A percentile compares a stretch with the other conserved stretches of the same genome.
phyloP scores from a whole-genome alignment of 2,888 invertebrate genomes.

The Caenorhabditis sulstoni region DNA sequence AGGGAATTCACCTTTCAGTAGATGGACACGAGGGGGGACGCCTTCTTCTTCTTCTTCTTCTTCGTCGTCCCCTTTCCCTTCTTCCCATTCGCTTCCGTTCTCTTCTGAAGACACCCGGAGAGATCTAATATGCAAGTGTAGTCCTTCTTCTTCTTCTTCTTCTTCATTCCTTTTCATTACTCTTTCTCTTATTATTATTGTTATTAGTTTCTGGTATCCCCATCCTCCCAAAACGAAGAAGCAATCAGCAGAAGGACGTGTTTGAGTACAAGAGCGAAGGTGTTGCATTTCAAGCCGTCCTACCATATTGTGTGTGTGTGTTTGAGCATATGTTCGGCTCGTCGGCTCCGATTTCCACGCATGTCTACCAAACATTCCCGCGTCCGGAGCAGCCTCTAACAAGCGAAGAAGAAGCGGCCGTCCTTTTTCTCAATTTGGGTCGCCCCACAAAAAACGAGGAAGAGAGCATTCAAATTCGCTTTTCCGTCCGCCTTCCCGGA shows the following conservation, averaged over 20 bases:
- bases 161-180: slow-evolving; percentile 44
- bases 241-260: slow-evolving; percentile 47
- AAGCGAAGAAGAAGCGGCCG: slow-evolving; percentile 13
- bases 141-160: slow-evolving; percentile 12
- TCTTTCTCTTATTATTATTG: slow-evolving; percentile 29
- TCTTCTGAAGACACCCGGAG: not conserved
- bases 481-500: not conserved
- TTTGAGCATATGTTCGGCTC: slow-evolving; percentile 51
- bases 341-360: slow-evolving; percentile 40
- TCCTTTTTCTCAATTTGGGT: slow-evolving; percentile 34
- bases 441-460: slow-evolving; percentile 15
- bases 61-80: not conserved
- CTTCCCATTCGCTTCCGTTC: slow-evolving; percentile 1
- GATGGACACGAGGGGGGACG: not conserved
- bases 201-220: slow-evolving; percentile 26
- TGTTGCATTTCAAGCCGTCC: slow-evolving; percentile 55
- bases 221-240: slow-evolving; percentile 15
- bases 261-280: slow-evolving; percentile 43
- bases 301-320: slow-evolving; percentile 45
- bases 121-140: slow-evolving; percentile 13
- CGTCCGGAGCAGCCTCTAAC: slow-evolving; percentile 22
- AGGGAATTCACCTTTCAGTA: slow-evolving; percentile 55
- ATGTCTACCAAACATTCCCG: slow-evolving; percentile 48
- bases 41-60: slow-evolving; percentile 26
- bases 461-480: slow-evolving; percentile 12